These are phyloP conservation scores for Sycobia sp. DNA, from an alignment of 1,140 invertebrate genomes.

Conservation along the genomic window DNA sequence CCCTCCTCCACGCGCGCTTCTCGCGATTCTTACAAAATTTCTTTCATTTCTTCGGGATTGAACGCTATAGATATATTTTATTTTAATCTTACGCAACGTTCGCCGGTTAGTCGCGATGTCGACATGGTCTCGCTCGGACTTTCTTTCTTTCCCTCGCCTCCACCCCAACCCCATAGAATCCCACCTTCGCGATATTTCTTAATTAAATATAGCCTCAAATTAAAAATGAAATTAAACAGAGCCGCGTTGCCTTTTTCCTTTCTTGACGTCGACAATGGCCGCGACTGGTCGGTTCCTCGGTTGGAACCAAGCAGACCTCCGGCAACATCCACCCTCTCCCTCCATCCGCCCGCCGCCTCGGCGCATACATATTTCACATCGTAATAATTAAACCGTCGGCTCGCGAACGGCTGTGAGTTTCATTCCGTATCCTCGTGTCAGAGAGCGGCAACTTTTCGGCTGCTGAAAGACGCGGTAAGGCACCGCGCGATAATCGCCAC, in stretches of 20 bases:
- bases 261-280: conserved; percentile 48
- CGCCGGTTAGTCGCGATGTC: not conserved
- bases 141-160: conserved; percentile 4
- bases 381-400: conserved; percentile 57
- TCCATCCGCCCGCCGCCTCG: conserved; percentile 24
- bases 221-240: conserved; percentile 59
- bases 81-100: conserved; percentile 26
- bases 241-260: conserved; percentile 41
- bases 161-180: too few relatives aligned
- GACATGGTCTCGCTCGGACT: not conserved
- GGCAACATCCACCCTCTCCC: conserved; percentile 34
- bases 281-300: conserved; percentile 47
- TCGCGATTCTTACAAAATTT: not conserved
- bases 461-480: conserved; percentile 22
- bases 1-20: not conserved
- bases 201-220: conserved; percentile 56
- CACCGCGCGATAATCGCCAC: conserved; percentile 30
- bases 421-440: conserved; percentile 41
- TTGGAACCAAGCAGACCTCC: conserved; percentile 42
- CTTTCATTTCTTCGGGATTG: conserved; percentile 10
- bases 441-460: conserved; percentile 33
- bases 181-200: conserved; percentile 53
- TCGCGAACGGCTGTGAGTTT: conserved; percentile 50
- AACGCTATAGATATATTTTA: conserved; percentile 29
- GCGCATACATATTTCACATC: conserved; percentile 55